Conservation (phyloP, 2,888 invertebrate species). For the Drosophila macrothrix region DNA sequence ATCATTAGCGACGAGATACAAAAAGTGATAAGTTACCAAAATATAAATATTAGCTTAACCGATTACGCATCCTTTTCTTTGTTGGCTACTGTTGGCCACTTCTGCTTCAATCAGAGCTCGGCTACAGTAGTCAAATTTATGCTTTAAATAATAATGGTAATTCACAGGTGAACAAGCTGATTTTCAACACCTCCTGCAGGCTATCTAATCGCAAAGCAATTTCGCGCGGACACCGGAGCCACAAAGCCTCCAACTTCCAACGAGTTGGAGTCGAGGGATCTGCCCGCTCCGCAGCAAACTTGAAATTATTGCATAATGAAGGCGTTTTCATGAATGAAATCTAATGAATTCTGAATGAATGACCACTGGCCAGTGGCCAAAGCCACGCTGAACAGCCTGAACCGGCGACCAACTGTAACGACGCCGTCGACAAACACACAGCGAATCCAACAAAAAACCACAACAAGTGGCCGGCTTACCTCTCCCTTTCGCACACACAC, state of each 20-base stretch:
- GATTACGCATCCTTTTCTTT: slow-evolving; percentile 11
- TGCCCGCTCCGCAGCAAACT: slow-evolving; percentile 20
- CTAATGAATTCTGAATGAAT: slow-evolving; percentile 82
- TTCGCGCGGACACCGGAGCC: slow-evolving; percentile 50
- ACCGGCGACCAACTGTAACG: slow-evolving; percentile 47
- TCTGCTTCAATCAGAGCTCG: slow-evolving; percentile 2
- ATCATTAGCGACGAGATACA: neutral
- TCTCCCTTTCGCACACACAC: neutral
- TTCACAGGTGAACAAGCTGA: slow-evolving; percentile 72
- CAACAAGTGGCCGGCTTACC: slow-evolving; percentile 53
- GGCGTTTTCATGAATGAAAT: slow-evolving; percentile 83
- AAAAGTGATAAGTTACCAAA: neutral
- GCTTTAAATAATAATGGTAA: slow-evolving; percentile 81
- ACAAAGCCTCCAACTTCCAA: slow-evolving; percentile 6
- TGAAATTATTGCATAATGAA: slow-evolving; percentile 77
- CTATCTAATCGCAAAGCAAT: slow-evolving; percentile 79
- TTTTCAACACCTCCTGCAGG: slow-evolving; percentile 75
- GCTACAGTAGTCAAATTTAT: slow-evolving; percentile 57
- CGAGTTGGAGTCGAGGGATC: slow-evolving; percentile 5
- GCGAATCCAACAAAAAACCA: slow-evolving; percentile 38
- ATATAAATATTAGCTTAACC: slow-evolving; percentile 1
- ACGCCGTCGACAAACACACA: slow-evolving; percentile 35
- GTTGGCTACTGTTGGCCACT: slow-evolving; percentile 34
- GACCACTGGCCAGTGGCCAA: slow-evolving; percentile 49
- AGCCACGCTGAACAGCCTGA: neutral